Percentiles rank a stretch among this genome's conserved stretches.
Evolutionary conservation across 2,113 vertebrate genomes (phyloP).

Genomic region (Calypte anna): DNA sequence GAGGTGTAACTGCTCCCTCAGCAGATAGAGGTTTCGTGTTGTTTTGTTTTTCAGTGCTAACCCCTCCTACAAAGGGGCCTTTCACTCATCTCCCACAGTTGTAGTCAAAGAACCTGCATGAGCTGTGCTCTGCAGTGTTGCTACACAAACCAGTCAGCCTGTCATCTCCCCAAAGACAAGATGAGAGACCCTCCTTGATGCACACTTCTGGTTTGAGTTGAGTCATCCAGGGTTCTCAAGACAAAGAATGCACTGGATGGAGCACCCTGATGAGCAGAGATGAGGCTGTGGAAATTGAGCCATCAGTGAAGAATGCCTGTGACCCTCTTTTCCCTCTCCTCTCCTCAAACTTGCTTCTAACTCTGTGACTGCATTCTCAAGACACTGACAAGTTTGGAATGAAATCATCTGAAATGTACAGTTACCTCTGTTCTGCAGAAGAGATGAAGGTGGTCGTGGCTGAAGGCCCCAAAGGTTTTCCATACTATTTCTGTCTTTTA

Average conservation of each 20-base stretch:
- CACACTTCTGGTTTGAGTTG: not conserved
- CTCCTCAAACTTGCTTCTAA: not conserved
- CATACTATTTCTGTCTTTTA: constrained; percentile 91
- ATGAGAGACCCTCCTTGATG: not conserved
- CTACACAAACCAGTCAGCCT: not conserved
- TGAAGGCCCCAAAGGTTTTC: constrained; percentile 95
- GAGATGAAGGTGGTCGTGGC: constrained; percentile 87
- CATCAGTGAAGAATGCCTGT: not conserved
- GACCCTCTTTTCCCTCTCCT: too few species aligned
- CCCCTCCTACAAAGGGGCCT: not conserved
- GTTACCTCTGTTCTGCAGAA: constrained; percentile 90
- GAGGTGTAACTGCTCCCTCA: not conserved
- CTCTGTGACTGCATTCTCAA: not conserved
- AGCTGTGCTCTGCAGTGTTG: not conserved
- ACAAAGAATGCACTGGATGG: not conserved
- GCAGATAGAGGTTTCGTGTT: not conserved
- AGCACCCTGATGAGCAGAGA: not conserved
- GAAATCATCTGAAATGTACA: not conserved
- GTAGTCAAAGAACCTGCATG: not conserved
- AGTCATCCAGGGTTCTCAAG: not conserved
- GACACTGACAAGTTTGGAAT: not conserved
- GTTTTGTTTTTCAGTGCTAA: not conserved
- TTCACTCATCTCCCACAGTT: not conserved
- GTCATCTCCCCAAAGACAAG: not conserved
- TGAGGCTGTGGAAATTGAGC: not conserved